Percentiles rank a stretch among this genome's conserved stretches.
Conservation (phyloP, 1,140 invertebrate genomes). For the Pogonus chalceus region DNA sequence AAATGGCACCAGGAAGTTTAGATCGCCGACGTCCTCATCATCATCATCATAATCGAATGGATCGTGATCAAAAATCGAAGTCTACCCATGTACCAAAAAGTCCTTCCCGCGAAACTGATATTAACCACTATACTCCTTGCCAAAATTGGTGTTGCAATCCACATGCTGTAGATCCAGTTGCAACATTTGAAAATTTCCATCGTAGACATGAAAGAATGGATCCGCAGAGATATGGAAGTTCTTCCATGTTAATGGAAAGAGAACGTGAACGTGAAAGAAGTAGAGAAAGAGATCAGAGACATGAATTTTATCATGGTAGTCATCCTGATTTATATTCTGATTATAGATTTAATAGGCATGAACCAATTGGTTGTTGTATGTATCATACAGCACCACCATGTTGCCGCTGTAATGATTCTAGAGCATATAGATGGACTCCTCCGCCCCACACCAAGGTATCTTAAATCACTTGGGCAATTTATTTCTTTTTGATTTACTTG, state of each 20-base stretch:
- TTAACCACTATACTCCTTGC: conserved; percentile 36
- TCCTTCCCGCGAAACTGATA: conserved; percentile 28
- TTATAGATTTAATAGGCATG: conserved; percentile 24
- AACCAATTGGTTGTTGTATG: conserved; percentile 27
- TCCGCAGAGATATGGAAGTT: conserved; percentile 35
- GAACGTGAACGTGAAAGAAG: conserved; percentile 16
- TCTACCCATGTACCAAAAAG: conserved; percentile 40
- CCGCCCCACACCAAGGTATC: too few species aligned
- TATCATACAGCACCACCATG: conserved; percentile 30
- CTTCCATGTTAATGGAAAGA: conserved; percentile 31
- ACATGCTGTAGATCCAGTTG: conserved; percentile 28
- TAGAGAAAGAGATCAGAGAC: conserved; percentile 20
- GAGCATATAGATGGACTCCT: conserved; percentile 30
- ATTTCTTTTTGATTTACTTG: too few species aligned
- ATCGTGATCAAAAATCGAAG: conserved; percentile 44
- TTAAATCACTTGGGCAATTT: too few species aligned
- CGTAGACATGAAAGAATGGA: conserved; percentile 35
- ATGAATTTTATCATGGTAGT: conserved; percentile 25
- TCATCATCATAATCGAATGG: conserved; percentile 35
- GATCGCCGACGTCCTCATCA: conserved; percentile 38
- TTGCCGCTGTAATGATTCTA: conserved; percentile 29
- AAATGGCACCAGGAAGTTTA: conserved; percentile 38
- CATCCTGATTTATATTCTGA: conserved; percentile 31
- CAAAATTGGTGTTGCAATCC: conserved; percentile 37
- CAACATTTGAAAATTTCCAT: conserved; percentile 30